A percentile compares a stretch with the other conserved stretches of the same genome.
phyloP scores from a whole-genome alignment of 2,888 invertebrate species.

The Bhutanitis thaidina region DNA sequence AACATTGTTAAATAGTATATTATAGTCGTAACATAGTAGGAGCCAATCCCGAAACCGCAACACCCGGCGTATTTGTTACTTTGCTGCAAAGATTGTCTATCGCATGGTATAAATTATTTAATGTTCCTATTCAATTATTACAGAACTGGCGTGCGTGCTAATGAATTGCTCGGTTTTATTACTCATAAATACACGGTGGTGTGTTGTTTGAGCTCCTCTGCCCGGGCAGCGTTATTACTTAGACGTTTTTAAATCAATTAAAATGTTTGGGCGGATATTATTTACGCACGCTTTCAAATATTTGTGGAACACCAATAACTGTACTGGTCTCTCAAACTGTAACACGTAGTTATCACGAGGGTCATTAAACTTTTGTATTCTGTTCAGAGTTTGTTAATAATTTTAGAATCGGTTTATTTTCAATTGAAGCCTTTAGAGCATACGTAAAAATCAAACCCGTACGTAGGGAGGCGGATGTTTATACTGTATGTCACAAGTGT shows the following conservation, averaged over 20 bases:
- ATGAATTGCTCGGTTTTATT: constrained; percentile 24
- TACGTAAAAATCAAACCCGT: too few relatives aligned
- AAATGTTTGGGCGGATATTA: neutral
- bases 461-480: too few relatives aligned
- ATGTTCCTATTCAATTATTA: constrained; percentile 15
- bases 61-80: neutral
- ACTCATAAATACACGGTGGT: constrained; percentile 23
- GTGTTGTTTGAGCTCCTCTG: neutral
- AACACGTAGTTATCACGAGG: too few relatives aligned
- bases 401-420: too few relatives aligned
- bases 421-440: too few relatives aligned
- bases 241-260: constrained; percentile 8
- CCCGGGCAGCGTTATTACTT: neutral
- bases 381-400: too few relatives aligned
- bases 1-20: neutral
- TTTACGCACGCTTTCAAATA: constrained; percentile 4
- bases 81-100: constrained; percentile 4
- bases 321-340: too few relatives aligned
- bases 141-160: constrained; percentile 11
- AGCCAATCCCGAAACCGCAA: neutral
- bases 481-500: too few relatives aligned
- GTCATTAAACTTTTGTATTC: too few relatives aligned
- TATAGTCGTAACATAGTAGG: neutral
- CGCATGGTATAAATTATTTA: constrained; percentile 1
- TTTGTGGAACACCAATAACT: neutral